Evolutionary conservation across 2,113 vertebrate species (phyloP).

Genomic region (Amphiprion ocellaris): DNA sequence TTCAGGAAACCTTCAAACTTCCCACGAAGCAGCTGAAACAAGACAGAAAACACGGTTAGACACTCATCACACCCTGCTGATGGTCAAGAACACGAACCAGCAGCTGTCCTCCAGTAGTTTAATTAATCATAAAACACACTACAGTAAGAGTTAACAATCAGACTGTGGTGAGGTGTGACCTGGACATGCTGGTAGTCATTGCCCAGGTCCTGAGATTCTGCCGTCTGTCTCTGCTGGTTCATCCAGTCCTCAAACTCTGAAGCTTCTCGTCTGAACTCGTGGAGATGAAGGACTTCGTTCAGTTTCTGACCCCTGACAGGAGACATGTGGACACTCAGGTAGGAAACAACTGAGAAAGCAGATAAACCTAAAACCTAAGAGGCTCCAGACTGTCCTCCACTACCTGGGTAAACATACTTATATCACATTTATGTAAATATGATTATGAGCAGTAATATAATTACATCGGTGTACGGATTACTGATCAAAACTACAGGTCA

Average conservation of each 20-base stretch:
- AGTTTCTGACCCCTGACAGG: conserved; percentile 76
- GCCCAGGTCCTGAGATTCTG: conserved; percentile 85
- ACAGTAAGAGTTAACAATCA: background rate
- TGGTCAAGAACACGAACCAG: too few relatives aligned
- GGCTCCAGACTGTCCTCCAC: too few relatives aligned
- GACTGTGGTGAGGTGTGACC: conserved; percentile 69
- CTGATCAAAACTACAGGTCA: too few relatives aligned
- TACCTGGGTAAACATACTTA: too few relatives aligned
- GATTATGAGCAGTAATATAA: too few relatives aligned
- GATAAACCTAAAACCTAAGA: too few relatives aligned
- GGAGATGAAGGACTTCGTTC: conserved; percentile 84
- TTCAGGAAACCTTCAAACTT: conserved; percentile 86
- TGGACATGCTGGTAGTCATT: conserved; percentile 85
- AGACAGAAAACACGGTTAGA: background rate
- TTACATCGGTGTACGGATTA: too few relatives aligned
- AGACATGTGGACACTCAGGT: background rate
- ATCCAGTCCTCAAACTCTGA: conserved; percentile 89
- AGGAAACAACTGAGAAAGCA: too few relatives aligned
- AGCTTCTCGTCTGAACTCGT: conserved; percentile 88
- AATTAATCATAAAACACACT: background rate
- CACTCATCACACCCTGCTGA: too few relatives aligned
- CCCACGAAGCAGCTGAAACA: conserved; percentile 84
- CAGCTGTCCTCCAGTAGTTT: background rate
- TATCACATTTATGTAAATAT: too few relatives aligned
- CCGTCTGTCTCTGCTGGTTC: conserved; percentile 82